Conservation (phyloP, 2,113 vertebrate species). For the Alaudala cheleensis region DNA sequence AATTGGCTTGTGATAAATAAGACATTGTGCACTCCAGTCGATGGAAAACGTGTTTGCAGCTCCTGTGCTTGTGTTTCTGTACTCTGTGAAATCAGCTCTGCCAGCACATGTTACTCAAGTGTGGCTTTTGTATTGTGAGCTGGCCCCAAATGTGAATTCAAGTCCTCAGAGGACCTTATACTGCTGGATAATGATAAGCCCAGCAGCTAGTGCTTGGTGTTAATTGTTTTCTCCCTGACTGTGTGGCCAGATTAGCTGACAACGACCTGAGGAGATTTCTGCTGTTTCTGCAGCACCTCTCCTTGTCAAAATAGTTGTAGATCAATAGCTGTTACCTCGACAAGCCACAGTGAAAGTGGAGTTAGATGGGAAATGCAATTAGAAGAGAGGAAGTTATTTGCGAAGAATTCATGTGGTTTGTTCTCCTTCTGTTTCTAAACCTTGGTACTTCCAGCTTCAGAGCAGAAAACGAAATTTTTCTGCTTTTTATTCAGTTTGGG, state of each 20-base stretch:
- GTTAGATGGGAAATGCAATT: slow-evolving; percentile 45
- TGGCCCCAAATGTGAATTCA: not conserved
- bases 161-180: slow-evolving; percentile 33
- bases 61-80: not conserved
- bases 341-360: not conserved
- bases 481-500: not conserved
- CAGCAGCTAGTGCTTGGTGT: slow-evolving; percentile 19
- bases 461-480: slow-evolving; percentile 26
- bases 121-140: not conserved
- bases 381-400: slow-evolving; percentile 24
- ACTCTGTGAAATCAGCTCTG: slow-evolving; percentile 13
- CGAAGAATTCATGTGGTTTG: not conserved
- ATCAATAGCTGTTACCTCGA: slow-evolving; percentile 56
- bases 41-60: slow-evolving; percentile 46
- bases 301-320: slow-evolving; percentile 38
- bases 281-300: slow-evolving; percentile 35
- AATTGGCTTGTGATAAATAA: slow-evolving; percentile 59
- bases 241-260: slow-evolving; percentile 51
- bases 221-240: slow-evolving; percentile 50
- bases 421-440: not conserved
- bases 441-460: not conserved
- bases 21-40: not conserved
- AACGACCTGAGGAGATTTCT: slow-evolving; percentile 52
- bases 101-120: not conserved
- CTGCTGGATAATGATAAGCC: slow-evolving; percentile 28